A percentile compares a stretch with the other conserved stretches of the same genome.
These are phyloP conservation scores for Hemicentrotus pulcherrimus DNA, from an alignment of 35 echinoderm and acorn worm species.

Conservation along the genomic window DNA sequence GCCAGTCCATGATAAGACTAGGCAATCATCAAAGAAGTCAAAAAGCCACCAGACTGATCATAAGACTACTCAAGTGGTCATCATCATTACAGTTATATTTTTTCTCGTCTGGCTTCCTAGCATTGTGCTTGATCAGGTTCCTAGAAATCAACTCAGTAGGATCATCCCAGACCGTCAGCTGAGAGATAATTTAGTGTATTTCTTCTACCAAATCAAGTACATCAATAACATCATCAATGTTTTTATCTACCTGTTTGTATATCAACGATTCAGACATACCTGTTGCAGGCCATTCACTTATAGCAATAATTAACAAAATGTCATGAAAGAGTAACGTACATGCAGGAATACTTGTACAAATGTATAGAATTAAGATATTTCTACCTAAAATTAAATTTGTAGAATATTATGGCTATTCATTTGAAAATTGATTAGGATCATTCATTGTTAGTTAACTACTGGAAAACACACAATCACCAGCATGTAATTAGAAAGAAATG, in stretches of 20 bases:
- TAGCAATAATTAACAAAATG: background rate
- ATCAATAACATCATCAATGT: conserved; percentile 1
- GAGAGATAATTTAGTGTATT: background rate
- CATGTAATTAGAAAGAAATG: no score
- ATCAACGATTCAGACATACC: background rate
- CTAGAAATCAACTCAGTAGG: background rate
- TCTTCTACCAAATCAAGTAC: background rate
- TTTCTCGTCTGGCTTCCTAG: background rate
- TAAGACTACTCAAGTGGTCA: background rate
- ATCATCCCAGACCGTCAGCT: background rate
- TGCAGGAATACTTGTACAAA: no score
- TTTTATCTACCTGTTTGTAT: background rate
- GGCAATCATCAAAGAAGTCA: background rate
- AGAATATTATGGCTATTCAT: no score
- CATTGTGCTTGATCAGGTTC: background rate
- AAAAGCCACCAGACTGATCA: background rate
- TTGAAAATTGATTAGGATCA: no score
- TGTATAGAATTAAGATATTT: no score
- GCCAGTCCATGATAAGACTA: background rate
- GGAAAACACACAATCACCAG: no score
- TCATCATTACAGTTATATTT: background rate
- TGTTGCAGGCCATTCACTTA: background rate
- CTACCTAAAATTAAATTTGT: no score
- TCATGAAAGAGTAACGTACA: no score
- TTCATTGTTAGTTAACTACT: no score